Conservation (phyloP, 2,113 vertebrate genomes). For the Chroicocephalus ridibundus region DNA sequence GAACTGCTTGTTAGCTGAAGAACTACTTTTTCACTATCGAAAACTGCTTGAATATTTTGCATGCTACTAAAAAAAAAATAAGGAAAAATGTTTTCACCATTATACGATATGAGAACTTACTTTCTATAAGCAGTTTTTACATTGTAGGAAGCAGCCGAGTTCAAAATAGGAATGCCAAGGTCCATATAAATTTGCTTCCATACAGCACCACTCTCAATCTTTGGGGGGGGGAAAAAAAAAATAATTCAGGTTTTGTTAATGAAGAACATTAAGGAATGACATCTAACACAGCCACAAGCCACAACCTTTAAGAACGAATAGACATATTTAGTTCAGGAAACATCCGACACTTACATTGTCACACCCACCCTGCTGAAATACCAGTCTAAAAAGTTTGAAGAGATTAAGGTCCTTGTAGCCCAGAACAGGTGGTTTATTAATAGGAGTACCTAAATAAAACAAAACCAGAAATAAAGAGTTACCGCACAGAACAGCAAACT, state of each 20-base stretch:
- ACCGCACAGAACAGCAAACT: not conserved
- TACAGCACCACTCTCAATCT: constrained; percentile 96
- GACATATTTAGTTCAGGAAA: not conserved
- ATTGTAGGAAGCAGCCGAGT: constrained; percentile 98
- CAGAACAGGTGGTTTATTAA: constrained; percentile 98
- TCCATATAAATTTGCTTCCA: constrained; percentile 99
- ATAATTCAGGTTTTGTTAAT: not conserved
- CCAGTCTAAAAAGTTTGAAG: constrained; percentile 96
- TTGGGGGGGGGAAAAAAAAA: not conserved
- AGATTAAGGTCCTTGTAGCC: constrained; percentile 99
- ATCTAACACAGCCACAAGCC: not conserved
- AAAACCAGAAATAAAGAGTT: not conserved
- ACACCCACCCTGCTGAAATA: constrained; percentile 93
- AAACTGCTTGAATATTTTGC: not conserved
- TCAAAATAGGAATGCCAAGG: constrained; percentile 97
- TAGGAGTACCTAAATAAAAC: constrained; percentile 87
- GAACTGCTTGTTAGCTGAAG: not conserved
- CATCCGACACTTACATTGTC: constrained; percentile 81
- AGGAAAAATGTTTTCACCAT: not conserved
- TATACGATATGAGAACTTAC: constrained; percentile 75
- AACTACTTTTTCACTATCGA: not conserved
- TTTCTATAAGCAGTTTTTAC: constrained; percentile 99
- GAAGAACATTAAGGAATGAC: not conserved
- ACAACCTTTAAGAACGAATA: not conserved
- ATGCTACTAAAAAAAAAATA: not conserved